phyloP scores from a whole-genome alignment of 2,113 vertebrate species.

The Chaetorhynchus papuensis region DNA sequence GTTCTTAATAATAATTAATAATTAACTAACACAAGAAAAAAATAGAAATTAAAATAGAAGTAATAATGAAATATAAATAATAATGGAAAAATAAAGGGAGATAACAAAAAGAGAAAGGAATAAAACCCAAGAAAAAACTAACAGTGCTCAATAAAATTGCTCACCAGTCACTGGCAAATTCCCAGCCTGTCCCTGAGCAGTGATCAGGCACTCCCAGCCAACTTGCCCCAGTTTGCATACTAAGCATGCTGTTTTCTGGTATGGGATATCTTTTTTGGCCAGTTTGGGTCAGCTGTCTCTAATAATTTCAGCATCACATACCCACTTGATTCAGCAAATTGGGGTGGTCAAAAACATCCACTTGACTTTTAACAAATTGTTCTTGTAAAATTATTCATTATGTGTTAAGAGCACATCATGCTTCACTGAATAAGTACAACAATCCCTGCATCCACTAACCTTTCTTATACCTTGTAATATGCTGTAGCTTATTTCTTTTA shows the following conservation, averaged over 20 bases:
- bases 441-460: background rate
- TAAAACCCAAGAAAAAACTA: background rate
- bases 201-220: rapidly evolving
- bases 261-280: rapidly evolving
- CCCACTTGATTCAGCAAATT: background rate
- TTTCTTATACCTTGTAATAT: background rate
- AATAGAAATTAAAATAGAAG: background rate
- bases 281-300: background rate
- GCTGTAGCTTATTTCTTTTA: background rate
- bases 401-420: rapidly evolving
- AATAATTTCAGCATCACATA: background rate
- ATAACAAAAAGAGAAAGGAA: background rate
- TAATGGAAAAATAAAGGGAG: background rate
- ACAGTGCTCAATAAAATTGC: background rate
- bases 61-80: background rate
- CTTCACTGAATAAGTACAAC: background rate
- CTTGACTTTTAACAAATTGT: background rate
- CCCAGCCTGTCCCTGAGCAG: background rate
- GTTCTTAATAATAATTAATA: background rate
- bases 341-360: background rate
- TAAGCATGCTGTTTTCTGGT: rapidly evolving
- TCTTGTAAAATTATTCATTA: background rate
- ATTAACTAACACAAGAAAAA: background rate
- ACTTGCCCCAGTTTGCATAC: rapidly evolving
- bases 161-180: background rate